Evolutionary conservation across 2,888 invertebrate genomes (phyloP), one percentile per base, ranked within the genome.

Genomic region (Eupithecia tripunctaria): DNA sequence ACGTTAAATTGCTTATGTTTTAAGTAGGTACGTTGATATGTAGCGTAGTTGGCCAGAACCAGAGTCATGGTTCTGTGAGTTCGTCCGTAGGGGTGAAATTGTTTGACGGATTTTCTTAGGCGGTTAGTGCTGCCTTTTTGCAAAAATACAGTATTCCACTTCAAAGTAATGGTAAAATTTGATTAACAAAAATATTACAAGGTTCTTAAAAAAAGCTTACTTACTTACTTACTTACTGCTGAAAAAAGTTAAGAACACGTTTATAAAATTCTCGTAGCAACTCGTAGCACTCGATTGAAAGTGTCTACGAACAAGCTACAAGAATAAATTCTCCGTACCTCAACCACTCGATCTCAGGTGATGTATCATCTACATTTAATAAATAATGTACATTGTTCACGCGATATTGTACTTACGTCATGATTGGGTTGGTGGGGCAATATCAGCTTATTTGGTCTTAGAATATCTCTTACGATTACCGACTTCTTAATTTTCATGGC

Each of bases 321-420:
- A 29, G 0, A 27, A 29, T 21, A 41, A 32, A 25, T 56, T 56
- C 56, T 56, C 56, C 56, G 10, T 25, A 56, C 56, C 14, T 25
- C 21, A 56, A 25, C 56, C 68, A 27, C 68, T 27, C 29, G 60
- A 60, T 60, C 60, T 29, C 60, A 60, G 60, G 38, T 64, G 38
- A 64, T 38, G 36, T 64, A 38, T 36, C 63, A 63, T 64, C 64
- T 64, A 60, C 27, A 60, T 60, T 27, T 21, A 64, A 38, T 38
- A 64, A 64, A 64, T 64, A 64, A 64, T 12, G 64, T 38, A 64
- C 25, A 38, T 7, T 36, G 64, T 21, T 36, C 64, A 64, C 64
- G 64, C 64, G 15, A 64, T 64, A 64, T 38, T 0, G 64, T 64
- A 64, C 64, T 64, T 64, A 64, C 64, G 6, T 64, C 64, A 38